Conservation (phyloP, 1,140 invertebrate genomes). For the Microplitis mediator region DNA sequence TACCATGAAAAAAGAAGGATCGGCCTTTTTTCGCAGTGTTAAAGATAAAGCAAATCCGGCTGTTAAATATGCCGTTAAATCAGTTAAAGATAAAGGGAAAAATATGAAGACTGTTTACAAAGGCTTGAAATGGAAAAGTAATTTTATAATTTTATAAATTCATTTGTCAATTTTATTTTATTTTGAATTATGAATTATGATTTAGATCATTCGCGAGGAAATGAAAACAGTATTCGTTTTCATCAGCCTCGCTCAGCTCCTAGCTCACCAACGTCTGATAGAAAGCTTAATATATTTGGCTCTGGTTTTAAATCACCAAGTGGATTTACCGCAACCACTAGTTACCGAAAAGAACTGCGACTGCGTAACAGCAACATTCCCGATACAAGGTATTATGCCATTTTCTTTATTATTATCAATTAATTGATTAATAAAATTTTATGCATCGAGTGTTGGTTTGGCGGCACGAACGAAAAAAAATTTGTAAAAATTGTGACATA, state of each 20-base stretch:
- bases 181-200: conserved; percentile 36
- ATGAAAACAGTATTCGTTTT: conserved; percentile 52
- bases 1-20: conserved; percentile 70
- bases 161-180: conserved; percentile 14
- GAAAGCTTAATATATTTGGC: conserved; percentile 57
- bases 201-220: conserved; percentile 56
- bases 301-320: conserved; percentile 56
- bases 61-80: conserved; percentile 80
- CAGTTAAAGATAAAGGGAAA: conserved; percentile 79
- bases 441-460: too few species aligned
- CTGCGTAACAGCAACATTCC: conserved; percentile 54
- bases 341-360: conserved; percentile 62
- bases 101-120: conserved; percentile 77
- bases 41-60: conserved; percentile 83
- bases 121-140: conserved; percentile 72
- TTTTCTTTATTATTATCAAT: conserved; percentile 16
- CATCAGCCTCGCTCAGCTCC: conserved; percentile 69
- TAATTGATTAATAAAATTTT: background rate
- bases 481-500: too few species aligned
- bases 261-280: conserved; percentile 69
- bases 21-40: conserved; percentile 75
- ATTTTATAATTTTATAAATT: conserved; percentile 24
- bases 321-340: conserved; percentile 56
- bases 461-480: too few species aligned
- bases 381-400: conserved; percentile 56